Evolutionary conservation across 1,140 invertebrate species (phyloP).

Genomic region (Bradynema listronoti): DNA sequence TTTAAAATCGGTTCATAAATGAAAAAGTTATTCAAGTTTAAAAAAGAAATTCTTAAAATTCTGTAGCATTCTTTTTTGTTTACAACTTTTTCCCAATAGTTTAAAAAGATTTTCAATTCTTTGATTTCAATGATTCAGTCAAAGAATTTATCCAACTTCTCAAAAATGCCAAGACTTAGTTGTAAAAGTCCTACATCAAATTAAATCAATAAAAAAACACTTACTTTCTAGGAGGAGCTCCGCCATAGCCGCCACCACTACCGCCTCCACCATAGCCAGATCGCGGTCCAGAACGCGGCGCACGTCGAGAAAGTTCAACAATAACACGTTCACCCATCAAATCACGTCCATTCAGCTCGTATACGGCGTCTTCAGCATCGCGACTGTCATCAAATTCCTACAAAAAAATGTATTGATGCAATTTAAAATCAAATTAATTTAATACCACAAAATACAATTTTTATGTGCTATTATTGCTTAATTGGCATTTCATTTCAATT

Average conservation of each 20-base stretch:
- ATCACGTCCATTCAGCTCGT: slow-evolving; percentile 92
- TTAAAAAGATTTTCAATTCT: too few relatives aligned
- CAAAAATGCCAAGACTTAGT: too few relatives aligned
- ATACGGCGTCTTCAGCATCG: slow-evolving; percentile 95
- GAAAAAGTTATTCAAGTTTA: too few relatives aligned
- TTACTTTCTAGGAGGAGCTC: neutral
- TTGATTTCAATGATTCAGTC: too few relatives aligned
- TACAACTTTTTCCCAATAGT: too few relatives aligned
- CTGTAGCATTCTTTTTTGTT: too few relatives aligned
- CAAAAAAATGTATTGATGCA: slow-evolving; percentile 56
- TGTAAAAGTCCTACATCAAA: neutral
- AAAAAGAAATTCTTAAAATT: too few relatives aligned
- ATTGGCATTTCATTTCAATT: too few relatives aligned
- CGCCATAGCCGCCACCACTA: neutral
- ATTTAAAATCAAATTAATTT: too few relatives aligned
- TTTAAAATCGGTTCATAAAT: too few relatives aligned
- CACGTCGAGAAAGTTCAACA: slow-evolving; percentile 57
- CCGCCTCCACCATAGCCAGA: slow-evolving; percentile 34
- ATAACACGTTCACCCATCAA: slow-evolving; percentile 75
- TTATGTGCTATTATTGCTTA: neutral
- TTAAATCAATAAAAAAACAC: neutral
- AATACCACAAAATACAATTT: too few relatives aligned
- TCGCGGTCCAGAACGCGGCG: slow-evolving; percentile 57
- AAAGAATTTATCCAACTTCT: too few relatives aligned
- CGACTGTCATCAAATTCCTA: slow-evolving; percentile 95